Evolutionary conservation across 2,113 vertebrate species (phyloP).

Genomic region (Microcebus jonahi): DNA sequence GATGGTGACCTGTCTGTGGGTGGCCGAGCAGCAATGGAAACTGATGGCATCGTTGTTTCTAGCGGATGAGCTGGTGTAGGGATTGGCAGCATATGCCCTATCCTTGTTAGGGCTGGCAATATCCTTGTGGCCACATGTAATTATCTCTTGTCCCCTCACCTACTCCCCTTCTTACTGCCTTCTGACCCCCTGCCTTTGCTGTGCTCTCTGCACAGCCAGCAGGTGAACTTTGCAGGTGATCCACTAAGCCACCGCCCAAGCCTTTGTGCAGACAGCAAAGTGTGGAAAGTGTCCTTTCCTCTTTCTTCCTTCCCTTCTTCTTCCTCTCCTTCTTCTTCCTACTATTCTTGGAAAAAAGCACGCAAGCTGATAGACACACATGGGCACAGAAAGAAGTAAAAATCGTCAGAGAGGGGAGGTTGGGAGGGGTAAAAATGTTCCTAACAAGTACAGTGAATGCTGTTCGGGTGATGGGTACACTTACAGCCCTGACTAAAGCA

Average conservation of each 20-base stretch:
- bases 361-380: background rate
- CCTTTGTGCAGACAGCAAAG: background rate
- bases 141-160: background rate
- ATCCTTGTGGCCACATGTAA: background rate
- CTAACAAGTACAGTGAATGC: no score
- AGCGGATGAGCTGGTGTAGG: background rate
- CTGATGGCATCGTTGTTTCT: background rate
- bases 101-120: background rate
- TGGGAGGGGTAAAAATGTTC: no score
- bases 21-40: constrained; percentile 51
- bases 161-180: background rate
- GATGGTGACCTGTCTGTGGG: background rate
- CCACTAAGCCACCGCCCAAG: background rate
- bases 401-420: no score
- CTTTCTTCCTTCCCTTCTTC: background rate
- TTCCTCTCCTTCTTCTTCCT: background rate
- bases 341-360: background rate
- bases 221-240: background rate
- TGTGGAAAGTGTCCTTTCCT: background rate
- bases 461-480: no score
- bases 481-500: no score
- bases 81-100: background rate
- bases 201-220: background rate
- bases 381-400: no score
- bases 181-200: background rate